Evolutionary conservation across 2,797 vertebrate species (phyloP).

Genomic region (Sciurus vulgaris): DNA sequence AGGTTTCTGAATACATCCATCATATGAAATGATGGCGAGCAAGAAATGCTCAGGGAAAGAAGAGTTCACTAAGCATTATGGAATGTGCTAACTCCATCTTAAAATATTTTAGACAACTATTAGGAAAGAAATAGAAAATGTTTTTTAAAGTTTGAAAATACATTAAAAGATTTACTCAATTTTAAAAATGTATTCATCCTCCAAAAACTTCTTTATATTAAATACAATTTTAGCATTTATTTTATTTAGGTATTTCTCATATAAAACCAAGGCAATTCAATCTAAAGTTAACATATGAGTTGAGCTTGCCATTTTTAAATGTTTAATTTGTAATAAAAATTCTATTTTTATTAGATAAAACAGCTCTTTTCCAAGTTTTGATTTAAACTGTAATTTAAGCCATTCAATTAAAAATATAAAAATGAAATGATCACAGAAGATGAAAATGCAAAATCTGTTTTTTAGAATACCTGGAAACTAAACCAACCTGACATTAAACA

Average conservation of each 20-base stretch:
- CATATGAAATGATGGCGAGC: not conserved
- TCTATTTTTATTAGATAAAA: conserved; percentile 47
- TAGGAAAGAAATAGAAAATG: not conserved
- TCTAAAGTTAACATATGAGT: conserved; percentile 11
- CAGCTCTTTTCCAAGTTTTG: not conserved
- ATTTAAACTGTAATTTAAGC: not conserved
- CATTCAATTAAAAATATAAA: conserved; percentile 45
- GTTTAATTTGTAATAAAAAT: conserved; percentile 25
- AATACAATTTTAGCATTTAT: conserved; percentile 32
- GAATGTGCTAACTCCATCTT: not conserved
- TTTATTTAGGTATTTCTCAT: conserved; percentile 19
- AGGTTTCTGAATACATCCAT: not conserved
- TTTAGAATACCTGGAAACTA: conserved; percentile 53
- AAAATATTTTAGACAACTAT: conserved; percentile 26
- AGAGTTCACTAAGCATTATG: not conserved
- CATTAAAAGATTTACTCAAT: not conserved
- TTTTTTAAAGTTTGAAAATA: conserved; percentile 25
- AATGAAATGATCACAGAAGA: not conserved
- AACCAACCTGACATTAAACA: not conserved
- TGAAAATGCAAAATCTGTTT: not conserved
- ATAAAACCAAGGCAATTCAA: conserved; percentile 42
- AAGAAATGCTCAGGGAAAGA: not conserved
- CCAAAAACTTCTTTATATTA: conserved; percentile 12
- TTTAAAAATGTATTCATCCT: conserved; percentile 53
- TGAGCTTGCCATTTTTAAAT: not conserved